A percentile compares a stretch with the other conserved stretches of the same genome.
phyloP scores from a whole-genome alignment of 37 sponge, comb jelly and placozoan genomes.

The Oscarella lobularis region DNA sequence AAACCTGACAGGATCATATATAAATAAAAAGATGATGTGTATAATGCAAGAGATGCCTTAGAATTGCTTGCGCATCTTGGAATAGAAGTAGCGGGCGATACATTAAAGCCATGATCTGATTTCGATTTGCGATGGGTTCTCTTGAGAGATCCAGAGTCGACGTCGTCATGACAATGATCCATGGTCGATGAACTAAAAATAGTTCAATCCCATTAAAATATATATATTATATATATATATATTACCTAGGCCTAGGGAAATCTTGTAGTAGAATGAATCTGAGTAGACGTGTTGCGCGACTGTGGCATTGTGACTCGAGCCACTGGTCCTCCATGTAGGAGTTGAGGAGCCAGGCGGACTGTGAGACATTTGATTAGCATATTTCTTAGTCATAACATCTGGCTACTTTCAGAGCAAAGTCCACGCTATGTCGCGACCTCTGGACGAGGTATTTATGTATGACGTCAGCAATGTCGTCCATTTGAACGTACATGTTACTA shows the following conservation, averaged over 20 bases:
- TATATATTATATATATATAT: background rate
- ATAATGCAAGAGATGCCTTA: too few relatives aligned
- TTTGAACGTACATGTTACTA: conserved; percentile 81
- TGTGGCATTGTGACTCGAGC: conserved; percentile 8
- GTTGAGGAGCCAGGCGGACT: conserved; percentile 66
- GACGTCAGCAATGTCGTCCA: conserved; percentile 49
- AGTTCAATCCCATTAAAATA: too few relatives aligned
- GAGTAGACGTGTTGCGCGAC: background rate
- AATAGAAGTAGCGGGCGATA: background rate
- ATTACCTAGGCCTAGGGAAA: background rate
- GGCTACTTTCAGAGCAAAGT: conserved; percentile 73
- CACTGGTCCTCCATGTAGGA: conserved; percentile 57
- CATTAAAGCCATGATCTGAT: background rate
- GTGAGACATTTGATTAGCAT: too few relatives aligned
- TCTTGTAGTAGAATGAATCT: background rate
- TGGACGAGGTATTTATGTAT: conserved; percentile 71
- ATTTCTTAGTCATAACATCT: too few relatives aligned
- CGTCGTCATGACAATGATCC: background rate
- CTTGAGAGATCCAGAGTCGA: background rate
- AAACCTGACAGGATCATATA: too few relatives aligned
- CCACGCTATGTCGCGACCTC: conserved; percentile 40
- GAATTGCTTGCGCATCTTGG: background rate
- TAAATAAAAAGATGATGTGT: too few relatives aligned
- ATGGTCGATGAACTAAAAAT: background rate
- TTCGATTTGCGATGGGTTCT: background rate